phyloP scores from a whole-genome alignment of 2,888 invertebrate species.

The Lepetodrilus schrolli region DNA sequence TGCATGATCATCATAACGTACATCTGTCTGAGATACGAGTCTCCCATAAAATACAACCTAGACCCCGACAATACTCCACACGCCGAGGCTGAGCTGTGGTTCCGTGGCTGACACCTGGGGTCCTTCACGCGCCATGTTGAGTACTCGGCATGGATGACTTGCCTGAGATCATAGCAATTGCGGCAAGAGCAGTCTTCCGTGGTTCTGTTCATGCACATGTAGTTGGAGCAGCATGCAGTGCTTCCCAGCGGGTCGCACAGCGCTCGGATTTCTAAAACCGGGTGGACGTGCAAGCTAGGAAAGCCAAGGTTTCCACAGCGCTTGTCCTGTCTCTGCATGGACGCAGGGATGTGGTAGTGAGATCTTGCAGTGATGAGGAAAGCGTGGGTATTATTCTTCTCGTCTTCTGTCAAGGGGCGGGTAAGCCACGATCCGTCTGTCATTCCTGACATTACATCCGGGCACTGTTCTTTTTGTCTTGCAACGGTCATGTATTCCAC shows the following conservation, averaged over 20 bases:
- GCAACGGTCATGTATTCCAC: no score
- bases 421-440: background rate
- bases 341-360: background rate
- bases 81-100: background rate
- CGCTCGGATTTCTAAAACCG: conserved; percentile 11
- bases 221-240: conserved; percentile 27
- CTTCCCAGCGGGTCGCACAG: conserved; percentile 28
- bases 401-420: background rate
- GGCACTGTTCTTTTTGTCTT: background rate
- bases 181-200: conserved; percentile 11
- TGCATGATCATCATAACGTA: background rate
- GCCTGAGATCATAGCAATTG: conserved; percentile 27
- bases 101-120: conserved; percentile 16
- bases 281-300: background rate
- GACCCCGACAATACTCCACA: background rate
- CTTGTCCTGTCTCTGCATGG: background rate
- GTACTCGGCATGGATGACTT: conserved; percentile 29
- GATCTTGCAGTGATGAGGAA: background rate
- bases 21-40: conserved; percentile 9
- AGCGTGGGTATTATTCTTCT: background rate
- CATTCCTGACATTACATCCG: background rate
- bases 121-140: conserved; percentile 27
- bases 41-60: background rate
- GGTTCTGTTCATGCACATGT: conserved; percentile 1
- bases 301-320: background rate